Percentiles rank a stretch among this genome's conserved stretches.
Evolutionary conservation across 2,113 vertebrate species (phyloP).

Genomic region (Microtus oregoni): DNA sequence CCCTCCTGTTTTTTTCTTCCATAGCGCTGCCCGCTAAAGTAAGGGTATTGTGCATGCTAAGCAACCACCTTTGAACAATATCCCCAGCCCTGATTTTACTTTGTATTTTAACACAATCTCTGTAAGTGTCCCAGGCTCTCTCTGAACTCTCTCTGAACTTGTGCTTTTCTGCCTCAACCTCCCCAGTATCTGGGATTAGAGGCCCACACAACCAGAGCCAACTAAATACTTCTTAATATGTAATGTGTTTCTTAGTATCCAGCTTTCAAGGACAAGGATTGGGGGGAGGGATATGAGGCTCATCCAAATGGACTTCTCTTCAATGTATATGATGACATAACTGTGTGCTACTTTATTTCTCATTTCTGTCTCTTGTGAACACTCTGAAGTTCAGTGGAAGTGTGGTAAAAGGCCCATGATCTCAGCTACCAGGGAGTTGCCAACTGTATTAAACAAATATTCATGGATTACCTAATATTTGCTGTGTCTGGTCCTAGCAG

Average conservation of each 20-base stretch:
- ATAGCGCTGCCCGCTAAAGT: background rate
- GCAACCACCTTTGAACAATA: background rate
- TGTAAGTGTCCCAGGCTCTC: background rate
- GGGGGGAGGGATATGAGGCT: background rate
- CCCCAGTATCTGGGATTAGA: background rate
- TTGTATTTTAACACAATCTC: background rate
- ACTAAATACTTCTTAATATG: background rate
- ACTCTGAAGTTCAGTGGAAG: background rate
- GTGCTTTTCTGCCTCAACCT: background rate
- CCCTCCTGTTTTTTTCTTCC: background rate
- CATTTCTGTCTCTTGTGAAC: slow-evolving; percentile 71
- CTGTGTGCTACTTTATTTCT: slow-evolving; percentile 76
- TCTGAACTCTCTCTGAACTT: background rate
- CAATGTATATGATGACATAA: slow-evolving; percentile 52
- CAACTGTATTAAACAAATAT: background rate
- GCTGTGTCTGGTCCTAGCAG: background rate
- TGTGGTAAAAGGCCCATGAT: background rate
- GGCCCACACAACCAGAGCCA: background rate
- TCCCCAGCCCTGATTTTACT: background rate
- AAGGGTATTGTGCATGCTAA: background rate
- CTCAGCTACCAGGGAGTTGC: background rate
- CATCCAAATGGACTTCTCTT: slow-evolving; percentile 65
- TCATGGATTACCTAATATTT: background rate
- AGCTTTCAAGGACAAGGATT: slow-evolving; percentile 30
- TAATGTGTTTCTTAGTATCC: slow-evolving; percentile 1